Evolutionary conservation across 1,140 invertebrate species (phyloP), one percentile per base, ranked within the genome.

Genomic region (Gryon sp.): DNA sequence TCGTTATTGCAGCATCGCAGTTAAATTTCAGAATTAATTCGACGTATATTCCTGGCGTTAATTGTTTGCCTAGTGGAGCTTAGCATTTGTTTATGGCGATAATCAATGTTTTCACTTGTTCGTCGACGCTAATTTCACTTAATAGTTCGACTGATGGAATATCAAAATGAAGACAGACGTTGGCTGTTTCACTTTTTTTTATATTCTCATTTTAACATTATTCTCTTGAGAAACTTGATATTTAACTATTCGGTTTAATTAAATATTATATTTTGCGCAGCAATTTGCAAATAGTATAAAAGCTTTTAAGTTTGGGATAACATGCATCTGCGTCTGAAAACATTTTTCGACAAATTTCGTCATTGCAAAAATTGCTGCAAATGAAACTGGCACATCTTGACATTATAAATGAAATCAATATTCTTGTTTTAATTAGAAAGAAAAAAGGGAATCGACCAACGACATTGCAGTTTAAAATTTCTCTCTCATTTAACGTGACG

Each of bases 11-110:
- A 65, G 20, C 40, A 45, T 36, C 38, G 30, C 20, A 38, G 43
- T 46, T 66, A 14, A 68, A 68, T 57, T 68, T 50, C 16, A 9
- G 16, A 38, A 68, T 68, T 57, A 68, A 68, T 68, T 57, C 46
- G 28, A 26, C 26, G 38, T 43, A 12, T 45, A 55, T 38, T 8
- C 16, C 14, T 7, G 3, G 40, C 50, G 48, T 55, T 66, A 66
- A 66, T 53, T 55, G 50, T 55, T 55, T 28, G 62, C 48, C 43
- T 7, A 18, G 19, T 9, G 11, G 41, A 46, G 30, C 11, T 18
- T 12, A 20, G 12, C 26, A 45, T 65, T 65, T 53, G 60, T 52
- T 65, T 45, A 45, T 43, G 24, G 45, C 36, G 26, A 41, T 63
- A 52, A 63, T 52, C 59, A 50, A 48, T 38, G 30, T 46, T 46